Percentiles rank a stretch among this genome's conserved stretches.
Conservation (phyloP, 1,140 invertebrate species). For the Polypedilum pembai region DNA sequence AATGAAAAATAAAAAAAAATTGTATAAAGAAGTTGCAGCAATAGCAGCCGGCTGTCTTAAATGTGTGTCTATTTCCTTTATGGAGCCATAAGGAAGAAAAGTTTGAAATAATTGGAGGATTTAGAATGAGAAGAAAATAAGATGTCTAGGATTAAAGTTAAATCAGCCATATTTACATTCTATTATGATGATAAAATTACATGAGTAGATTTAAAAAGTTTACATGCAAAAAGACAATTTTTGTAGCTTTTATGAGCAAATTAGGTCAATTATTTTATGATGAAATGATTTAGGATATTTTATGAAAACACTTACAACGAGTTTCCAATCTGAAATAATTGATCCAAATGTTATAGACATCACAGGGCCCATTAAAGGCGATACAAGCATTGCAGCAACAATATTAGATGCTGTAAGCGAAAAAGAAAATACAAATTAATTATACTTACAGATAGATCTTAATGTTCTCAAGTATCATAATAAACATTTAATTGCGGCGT, state of each 20-base stretch:
- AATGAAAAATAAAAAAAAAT: constrained; percentile 37
- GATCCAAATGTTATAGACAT: constrained; percentile 78
- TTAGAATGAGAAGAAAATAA: too few species aligned
- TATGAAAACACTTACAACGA: constrained; percentile 41
- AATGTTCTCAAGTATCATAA: not conserved
- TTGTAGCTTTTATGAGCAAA: too few species aligned
- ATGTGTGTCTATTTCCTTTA: too few species aligned
- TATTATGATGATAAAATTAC: not conserved
- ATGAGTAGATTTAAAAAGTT: constrained; percentile 3
- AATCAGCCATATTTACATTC: not conserved
- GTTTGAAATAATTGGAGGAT: too few species aligned
- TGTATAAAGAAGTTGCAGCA: not conserved
- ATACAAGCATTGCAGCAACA: constrained; percentile 80
- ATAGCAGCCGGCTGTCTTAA: too few species aligned
- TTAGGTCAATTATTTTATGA: too few species aligned
- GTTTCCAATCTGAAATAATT: constrained; percentile 62
- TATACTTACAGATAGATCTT: constrained; percentile 8
- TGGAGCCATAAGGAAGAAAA: too few species aligned
- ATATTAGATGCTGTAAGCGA: constrained; percentile 59
- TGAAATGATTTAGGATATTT: too few species aligned
- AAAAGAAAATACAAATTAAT: constrained; percentile 37
- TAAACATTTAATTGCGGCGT: not conserved
- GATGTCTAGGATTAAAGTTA: not conserved
- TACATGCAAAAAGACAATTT: too few species aligned
- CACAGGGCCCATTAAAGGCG: constrained; percentile 80